These are phyloP conservation scores for Coenonympha glycerion DNA, from an alignment of 2,888 invertebrate species.

Conservation along the genomic window DNA sequence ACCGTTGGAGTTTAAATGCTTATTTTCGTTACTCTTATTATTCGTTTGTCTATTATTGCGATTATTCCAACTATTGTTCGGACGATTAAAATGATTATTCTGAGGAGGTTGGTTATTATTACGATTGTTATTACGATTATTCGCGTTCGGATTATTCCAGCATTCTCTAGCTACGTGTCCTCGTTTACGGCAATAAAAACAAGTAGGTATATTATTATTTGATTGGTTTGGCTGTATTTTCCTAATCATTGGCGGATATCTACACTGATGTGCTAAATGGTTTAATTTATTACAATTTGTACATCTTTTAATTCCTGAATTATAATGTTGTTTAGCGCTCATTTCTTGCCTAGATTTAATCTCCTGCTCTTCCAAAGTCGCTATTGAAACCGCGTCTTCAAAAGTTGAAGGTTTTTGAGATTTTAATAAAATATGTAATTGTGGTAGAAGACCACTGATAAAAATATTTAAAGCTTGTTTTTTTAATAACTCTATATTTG, in stretches of 20 bases:
- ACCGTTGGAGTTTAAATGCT: not conserved
- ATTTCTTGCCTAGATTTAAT: not conserved
- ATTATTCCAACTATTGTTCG: not conserved
- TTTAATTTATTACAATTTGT: conserved; percentile 21
- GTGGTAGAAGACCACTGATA: conserved; percentile 33
- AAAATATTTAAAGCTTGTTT: conserved; percentile 37
- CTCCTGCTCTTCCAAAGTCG: not conserved
- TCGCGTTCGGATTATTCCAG: not conserved
- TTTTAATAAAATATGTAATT: conserved; percentile 35
- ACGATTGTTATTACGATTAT: no score
- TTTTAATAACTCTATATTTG: conserved; percentile 34
- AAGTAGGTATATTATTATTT: conserved; percentile 7
- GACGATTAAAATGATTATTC: not conserved
- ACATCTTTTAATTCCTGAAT: conserved; percentile 6
- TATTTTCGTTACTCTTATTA: not conserved
- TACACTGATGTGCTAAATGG: conserved; percentile 24
- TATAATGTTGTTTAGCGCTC: not conserved
- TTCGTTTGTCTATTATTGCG: not conserved
- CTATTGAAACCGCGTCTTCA: conserved; percentile 33
- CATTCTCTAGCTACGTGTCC: not conserved
- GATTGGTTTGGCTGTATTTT: conserved; percentile 9
- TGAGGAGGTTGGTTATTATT: not conserved
- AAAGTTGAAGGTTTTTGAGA: conserved; percentile 33
- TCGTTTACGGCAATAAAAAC: not conserved
- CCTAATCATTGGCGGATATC: no score